These are phyloP conservation scores for Aplysia californica DNA, from an alignment of 1,140 invertebrate genomes.

Conservation along the genomic window DNA sequence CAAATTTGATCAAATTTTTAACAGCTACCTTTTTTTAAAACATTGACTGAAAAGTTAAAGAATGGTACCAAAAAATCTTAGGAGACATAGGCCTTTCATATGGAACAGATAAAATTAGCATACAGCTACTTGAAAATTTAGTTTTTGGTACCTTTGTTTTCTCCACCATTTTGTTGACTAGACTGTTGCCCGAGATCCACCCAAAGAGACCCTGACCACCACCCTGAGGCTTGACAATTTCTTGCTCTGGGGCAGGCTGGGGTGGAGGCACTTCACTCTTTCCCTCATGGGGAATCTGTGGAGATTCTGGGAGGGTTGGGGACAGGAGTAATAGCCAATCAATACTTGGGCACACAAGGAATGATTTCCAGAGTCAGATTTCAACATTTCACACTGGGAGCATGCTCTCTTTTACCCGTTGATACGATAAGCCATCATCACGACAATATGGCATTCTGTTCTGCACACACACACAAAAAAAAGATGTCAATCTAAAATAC, in stretches of 20 bases:
- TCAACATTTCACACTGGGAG: neutral
- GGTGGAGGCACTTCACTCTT: neutral
- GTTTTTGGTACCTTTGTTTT: constrained; percentile 83
- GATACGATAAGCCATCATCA: neutral
- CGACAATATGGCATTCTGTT: neutral
- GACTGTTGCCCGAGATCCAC: constrained; percentile 70
- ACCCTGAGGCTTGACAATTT: neutral
- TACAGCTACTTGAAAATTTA: too few species aligned
- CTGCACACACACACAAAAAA: neutral
- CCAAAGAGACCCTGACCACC: constrained; percentile 61
- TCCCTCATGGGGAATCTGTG: constrained; percentile 25
- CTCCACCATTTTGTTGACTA: constrained; percentile 77
- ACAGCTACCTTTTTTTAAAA: too few species aligned
- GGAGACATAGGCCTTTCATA: too few species aligned
- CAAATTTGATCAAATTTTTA: too few species aligned
- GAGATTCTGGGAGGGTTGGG: constrained; percentile 10
- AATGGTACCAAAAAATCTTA: too few species aligned
- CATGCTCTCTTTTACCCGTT: neutral
- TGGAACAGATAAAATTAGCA: too few species aligned
- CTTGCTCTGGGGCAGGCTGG: neutral
- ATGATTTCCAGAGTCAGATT: neutral
- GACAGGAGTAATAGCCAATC: neutral
- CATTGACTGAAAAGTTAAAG: too few species aligned
- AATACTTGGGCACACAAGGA: neutral
- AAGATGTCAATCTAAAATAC: neutral